These are phyloP conservation scores for Drosophila grimshawi DNA, from an alignment of 1,140 invertebrate genomes.

Conservation along the genomic window DNA sequence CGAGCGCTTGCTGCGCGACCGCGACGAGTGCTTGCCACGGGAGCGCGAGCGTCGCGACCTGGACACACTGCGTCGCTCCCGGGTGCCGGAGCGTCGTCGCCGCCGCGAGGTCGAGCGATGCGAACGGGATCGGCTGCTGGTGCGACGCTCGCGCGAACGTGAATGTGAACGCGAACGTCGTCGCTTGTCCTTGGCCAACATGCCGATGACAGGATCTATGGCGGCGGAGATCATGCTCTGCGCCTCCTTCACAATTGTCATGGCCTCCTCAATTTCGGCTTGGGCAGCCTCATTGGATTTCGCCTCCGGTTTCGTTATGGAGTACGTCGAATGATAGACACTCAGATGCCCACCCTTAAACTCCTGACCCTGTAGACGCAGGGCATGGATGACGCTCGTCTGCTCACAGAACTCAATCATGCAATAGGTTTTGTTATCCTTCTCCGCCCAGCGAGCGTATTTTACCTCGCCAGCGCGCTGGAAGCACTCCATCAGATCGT, in stretches of 20 bases:
- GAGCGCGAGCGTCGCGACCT: slow-evolving; percentile 87
- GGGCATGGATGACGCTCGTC: slow-evolving; percentile 92
- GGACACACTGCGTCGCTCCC: slow-evolving; percentile 84
- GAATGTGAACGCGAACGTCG: slow-evolving; percentile 87
- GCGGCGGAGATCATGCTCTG: slow-evolving; percentile 96
- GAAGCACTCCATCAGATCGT: slow-evolving; percentile 95
- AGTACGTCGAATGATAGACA: slow-evolving; percentile 95
- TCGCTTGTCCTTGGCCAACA: slow-evolving; percentile 92
- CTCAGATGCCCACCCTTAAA: slow-evolving; percentile 88
- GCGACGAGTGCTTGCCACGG: slow-evolving; percentile 77
- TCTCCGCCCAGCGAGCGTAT: slow-evolving; percentile 95
- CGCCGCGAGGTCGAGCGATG: slow-evolving; percentile 86
- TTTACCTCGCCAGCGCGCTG: slow-evolving; percentile 95
- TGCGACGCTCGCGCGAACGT: slow-evolving; percentile 86
- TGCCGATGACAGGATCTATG: slow-evolving; percentile 94
- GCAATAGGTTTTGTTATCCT: slow-evolving; percentile 91
- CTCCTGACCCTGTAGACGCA: slow-evolving; percentile 93
- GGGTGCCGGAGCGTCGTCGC: slow-evolving; percentile 76
- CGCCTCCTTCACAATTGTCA: slow-evolving; percentile 97
- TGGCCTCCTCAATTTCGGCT: slow-evolving; percentile 97
- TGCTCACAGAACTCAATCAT: slow-evolving; percentile 98
- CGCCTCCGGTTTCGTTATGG: slow-evolving; percentile 96
- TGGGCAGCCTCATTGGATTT: slow-evolving; percentile 98
- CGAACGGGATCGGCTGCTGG: slow-evolving; percentile 88
- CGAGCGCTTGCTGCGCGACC: slow-evolving; percentile 85